These are phyloP conservation scores for Neoniphon sammara DNA, from an alignment of 2,797 vertebrate genomes.

Conservation along the genomic window DNA sequence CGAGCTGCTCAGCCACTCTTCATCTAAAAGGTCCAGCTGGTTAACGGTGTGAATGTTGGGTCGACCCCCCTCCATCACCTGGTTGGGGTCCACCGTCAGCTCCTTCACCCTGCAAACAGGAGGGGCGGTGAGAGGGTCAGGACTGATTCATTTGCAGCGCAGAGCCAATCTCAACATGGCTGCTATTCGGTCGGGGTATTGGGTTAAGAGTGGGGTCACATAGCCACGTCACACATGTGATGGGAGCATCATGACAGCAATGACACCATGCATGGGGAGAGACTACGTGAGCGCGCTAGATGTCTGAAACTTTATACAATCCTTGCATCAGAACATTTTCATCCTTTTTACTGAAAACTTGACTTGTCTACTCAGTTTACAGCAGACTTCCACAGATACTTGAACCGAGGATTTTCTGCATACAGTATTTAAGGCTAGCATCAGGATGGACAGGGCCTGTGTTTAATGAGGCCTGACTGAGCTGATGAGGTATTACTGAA, in stretches of 20 bases:
- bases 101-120: conserved; percentile 91
- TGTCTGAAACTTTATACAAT: neutral
- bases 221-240: conserved; percentile 31
- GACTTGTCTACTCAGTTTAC: too few species aligned
- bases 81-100: conserved; percentile 90
- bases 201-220: conserved; percentile 1
- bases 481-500: conserved; percentile 31
- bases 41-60: conserved; percentile 89
- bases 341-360: too few species aligned
- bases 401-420: neutral
- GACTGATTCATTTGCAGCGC: neutral
- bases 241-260: conserved; percentile 43
- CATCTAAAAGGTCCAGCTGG: conserved; percentile 92
- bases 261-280: conserved; percentile 60
- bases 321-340: neutral
- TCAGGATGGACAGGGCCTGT: conserved; percentile 2
- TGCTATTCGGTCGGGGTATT: neutral
- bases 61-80: conserved; percentile 86
- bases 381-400: neutral
- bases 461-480: conserved; percentile 45
- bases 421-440: neutral
- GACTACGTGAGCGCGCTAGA: conserved; percentile 7
- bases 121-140: conserved; percentile 15
- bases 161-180: neutral
- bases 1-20: conserved; percentile 95